Evolutionary conservation across 2,888 invertebrate genomes (phyloP).

Genomic region (Cactoblastis cactorum): DNA sequence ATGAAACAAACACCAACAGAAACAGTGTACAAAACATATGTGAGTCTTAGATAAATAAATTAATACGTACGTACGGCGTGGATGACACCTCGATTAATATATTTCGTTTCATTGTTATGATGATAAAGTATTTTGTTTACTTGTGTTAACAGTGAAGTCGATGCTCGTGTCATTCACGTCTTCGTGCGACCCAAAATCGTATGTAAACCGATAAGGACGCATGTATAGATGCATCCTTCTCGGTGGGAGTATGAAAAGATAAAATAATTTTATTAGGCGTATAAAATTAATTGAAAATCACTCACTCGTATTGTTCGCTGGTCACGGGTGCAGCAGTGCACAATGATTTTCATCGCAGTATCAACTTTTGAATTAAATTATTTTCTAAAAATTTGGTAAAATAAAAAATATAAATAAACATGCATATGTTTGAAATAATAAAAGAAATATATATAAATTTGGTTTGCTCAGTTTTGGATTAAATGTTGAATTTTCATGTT

Average conservation of each 20-base stretch:
- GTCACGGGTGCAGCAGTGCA: too few relatives aligned
- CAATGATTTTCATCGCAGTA: too few relatives aligned
- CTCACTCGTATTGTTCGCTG: too few relatives aligned
- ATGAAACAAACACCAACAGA: too few relatives aligned
- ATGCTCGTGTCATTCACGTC: slow-evolving; percentile 4
- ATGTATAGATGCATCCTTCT: slow-evolving; percentile 13
- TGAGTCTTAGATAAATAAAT: slow-evolving; percentile 14
- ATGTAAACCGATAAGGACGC: slow-evolving; percentile 21
- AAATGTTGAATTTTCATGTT: too few relatives aligned
- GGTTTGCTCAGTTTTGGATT: too few relatives aligned
- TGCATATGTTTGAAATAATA: too few relatives aligned
- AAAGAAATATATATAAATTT: too few relatives aligned
- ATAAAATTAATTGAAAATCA: slow-evolving; percentile 11
- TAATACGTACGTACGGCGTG: neutral
- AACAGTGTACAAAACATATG: neutral
- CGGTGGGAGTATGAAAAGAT: slow-evolving; percentile 26
- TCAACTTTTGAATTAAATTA: too few relatives aligned
- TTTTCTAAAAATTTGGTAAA: too few relatives aligned
- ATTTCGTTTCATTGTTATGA: neutral
- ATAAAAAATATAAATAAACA: too few relatives aligned
- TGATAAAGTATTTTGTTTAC: neutral
- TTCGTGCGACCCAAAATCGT: slow-evolving; percentile 2
- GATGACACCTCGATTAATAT: neutral
- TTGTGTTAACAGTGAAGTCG: neutral
- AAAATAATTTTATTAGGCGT: slow-evolving; percentile 15